Evolutionary conservation across 2,113 vertebrate genomes (phyloP), one percentile per base, ranked within the genome.

Genomic region (Ceyx margarethae): DNA sequence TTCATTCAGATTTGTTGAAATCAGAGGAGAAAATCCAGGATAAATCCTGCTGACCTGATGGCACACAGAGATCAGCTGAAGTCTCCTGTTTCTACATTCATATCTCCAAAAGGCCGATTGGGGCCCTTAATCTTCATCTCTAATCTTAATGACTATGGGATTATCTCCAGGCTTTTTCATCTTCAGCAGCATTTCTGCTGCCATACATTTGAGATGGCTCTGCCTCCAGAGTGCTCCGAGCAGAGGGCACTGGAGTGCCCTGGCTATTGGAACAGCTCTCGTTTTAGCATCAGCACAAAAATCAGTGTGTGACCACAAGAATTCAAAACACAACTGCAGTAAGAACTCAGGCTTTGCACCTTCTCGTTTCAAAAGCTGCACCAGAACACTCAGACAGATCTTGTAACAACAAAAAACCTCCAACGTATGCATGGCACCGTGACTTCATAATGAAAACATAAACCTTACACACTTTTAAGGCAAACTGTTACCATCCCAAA

Each of bases 151-250:
- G 86, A 89, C 74, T 57, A 65, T 4, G 23, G 10, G 93, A 94
- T 95, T 91, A 95, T 89, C 86, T 89, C 77, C 22, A 79, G 80
- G 95, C 86, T 95, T 95, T 95, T 83, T 78, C 93, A 91, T 93
- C 90, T 94, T 96, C 78, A 76, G 74, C 77, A 80, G 62, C 75
- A 62, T 89, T 95, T 85, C 91, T 73, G 23, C 50, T 79, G 77
- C 58, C 62, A 53, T 18, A 43, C 40, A 79, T 69, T 77, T 73
- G 12, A 61, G 20, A 48, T 15, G 28, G 46, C 19, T 65, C 37
- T 79, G 67, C 81, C 60, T 51, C 23, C 2, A 50, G 15, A 79
- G 86, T 58, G n/a, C 22, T 57, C 80, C 25, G 10, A 92, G 22
- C 46, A 42, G 46, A 76, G 42, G 45, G 62, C 51, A 85, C 46